A percentile compares a stretch with the other conserved stretches of the same genome.
Conservation (phyloP, 1,140 invertebrate species). For the Lucilia sericata region DNA sequence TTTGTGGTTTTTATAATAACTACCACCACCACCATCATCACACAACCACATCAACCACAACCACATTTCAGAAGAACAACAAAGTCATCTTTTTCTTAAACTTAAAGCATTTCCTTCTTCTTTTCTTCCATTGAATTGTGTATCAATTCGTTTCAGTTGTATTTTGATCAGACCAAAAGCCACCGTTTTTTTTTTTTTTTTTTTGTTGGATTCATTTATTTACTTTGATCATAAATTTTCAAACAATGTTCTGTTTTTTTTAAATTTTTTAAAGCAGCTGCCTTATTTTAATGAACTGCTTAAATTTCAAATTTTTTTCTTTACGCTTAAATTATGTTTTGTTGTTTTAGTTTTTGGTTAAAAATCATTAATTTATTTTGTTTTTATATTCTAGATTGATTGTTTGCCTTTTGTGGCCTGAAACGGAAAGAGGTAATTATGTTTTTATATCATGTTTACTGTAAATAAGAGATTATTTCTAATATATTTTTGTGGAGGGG, state of each 20-base stretch:
- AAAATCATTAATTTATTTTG: not conserved
- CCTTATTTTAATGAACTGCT: conserved; percentile 15
- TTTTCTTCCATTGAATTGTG: not conserved
- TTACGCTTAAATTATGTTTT: not conserved
- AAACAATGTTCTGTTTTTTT: not conserved
- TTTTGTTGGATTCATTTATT: conserved; percentile 4
- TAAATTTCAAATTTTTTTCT: not conserved
- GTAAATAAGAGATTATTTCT: not conserved
- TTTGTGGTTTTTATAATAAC: conserved; percentile 26
- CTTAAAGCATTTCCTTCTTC: conserved; percentile 7
- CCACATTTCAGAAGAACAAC: not conserved
- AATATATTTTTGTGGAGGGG: not conserved
- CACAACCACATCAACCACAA: too few species aligned
- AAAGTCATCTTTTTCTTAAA: not conserved
- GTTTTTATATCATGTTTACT: not conserved
- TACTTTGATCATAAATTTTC: not conserved
- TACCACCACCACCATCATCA: too few species aligned
- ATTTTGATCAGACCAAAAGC: not conserved
- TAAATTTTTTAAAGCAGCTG: not conserved
- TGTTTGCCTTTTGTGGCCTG: not conserved
- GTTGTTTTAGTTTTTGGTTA: not conserved
- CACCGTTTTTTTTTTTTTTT: not conserved
- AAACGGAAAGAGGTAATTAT: not conserved
- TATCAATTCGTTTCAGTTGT: not conserved
- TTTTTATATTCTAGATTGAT: not conserved